A percentile compares a stretch with the other conserved stretches of the same genome.
Conservation (phyloP, 2,888 invertebrate genomes). For the Tachina fera region DNA sequence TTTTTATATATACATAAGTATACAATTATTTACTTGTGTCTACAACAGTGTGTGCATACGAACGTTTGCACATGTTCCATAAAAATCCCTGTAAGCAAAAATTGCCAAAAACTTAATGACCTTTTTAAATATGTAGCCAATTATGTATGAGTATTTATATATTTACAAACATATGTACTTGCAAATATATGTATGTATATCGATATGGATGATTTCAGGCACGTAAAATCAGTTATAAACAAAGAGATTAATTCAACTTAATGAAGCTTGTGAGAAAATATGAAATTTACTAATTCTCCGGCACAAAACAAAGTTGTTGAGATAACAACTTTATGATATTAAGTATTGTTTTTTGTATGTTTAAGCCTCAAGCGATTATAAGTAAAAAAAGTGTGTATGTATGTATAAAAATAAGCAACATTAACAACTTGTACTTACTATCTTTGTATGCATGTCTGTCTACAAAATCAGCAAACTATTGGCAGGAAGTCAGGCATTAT, state of each 20-base stretch:
- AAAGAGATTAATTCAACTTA: constrained; percentile 55
- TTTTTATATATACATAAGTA: no score
- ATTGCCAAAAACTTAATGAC: constrained; percentile 54
- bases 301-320: constrained; percentile 39
- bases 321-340: constrained; percentile 53
- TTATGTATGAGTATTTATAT: not conserved
- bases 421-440: constrained; percentile 22
- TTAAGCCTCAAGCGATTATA: constrained; percentile 55
- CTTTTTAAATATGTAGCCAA: constrained; percentile 38
- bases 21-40: no score
- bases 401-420: not conserved
- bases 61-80: not conserved
- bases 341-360: constrained; percentile 34
- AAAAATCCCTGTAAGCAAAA: not conserved
- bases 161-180: constrained; percentile 1
- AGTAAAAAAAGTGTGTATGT: constrained; percentile 12
- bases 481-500: constrained; percentile 27
- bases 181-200: not conserved
- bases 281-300: constrained; percentile 23
- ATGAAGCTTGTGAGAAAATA: constrained; percentile 28
- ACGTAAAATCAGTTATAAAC: constrained; percentile 45
- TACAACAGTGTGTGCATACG: not conserved
- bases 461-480: constrained; percentile 31
- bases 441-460: constrained; percentile 10
- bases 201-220: constrained; percentile 24